phyloP scores from a whole-genome alignment of 2,113 vertebrate genomes.

The Neolamprologus sp. region DNA sequence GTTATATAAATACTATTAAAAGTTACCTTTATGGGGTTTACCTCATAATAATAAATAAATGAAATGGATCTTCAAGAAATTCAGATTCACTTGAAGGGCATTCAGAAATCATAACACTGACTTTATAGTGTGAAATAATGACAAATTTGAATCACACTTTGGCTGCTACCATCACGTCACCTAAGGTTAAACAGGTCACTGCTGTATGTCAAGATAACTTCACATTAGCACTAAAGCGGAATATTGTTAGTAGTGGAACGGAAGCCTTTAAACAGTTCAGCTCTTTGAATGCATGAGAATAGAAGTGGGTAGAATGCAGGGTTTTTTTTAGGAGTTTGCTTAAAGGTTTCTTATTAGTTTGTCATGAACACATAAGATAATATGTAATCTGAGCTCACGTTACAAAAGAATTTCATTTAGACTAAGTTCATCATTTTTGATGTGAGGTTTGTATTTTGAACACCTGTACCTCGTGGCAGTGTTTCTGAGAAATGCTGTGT shows the following conservation, averaged over 20 bases:
- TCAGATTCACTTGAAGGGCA: background rate
- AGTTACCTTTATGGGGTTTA: background rate
- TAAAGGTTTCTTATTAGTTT: background rate
- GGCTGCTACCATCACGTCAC: background rate
- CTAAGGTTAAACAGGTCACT: background rate
- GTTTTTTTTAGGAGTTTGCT: background rate
- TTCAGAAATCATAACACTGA: background rate
- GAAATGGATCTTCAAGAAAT: background rate
- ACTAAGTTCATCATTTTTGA: background rate
- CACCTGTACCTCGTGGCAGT: background rate
- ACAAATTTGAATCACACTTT: background rate
- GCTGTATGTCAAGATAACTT: background rate
- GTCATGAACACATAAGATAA: background rate
- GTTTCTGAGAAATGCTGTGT: background rate
- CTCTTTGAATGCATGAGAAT: background rate
- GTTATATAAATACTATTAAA: background rate
- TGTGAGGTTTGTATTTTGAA: background rate
- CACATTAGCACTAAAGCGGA: background rate
- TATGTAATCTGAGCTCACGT: background rate
- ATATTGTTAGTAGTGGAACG: background rate
- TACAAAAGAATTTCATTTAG: background rate
- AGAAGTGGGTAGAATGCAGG: background rate
- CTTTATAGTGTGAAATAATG: background rate
- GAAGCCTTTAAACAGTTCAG: background rate
- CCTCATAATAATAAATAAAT: background rate